Evolutionary conservation across 23 tunicate genomes (phyloP), one percentile per base, ranked within the genome.

Genomic region (Ascidia mentula): DNA sequence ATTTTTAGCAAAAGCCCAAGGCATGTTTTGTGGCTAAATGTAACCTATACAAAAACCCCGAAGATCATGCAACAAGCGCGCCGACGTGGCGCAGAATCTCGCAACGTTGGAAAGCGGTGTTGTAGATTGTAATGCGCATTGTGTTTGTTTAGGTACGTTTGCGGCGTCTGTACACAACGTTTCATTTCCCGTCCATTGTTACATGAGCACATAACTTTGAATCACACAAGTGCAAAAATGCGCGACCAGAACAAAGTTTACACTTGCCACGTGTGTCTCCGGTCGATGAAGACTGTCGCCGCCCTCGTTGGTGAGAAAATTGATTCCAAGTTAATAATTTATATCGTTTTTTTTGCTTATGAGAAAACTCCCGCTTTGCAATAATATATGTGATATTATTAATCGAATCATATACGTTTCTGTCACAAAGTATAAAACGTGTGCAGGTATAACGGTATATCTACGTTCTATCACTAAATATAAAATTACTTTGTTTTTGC

Each of bases 101-200:
- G 24, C 65, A 53, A 53, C 12, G 15, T 42, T 42, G 15, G 53
- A 42, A 9, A 9, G 12, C 53, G 53, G 65, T 53, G 22, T 53
- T 53, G 7, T 53, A 20, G 12, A 5, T 5, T 5, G 65, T 9
- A 53, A 53, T 1, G 2, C 65, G 4, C 22, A 53, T 53, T 53
- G 65, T 6, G 1, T 53, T 53, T 53, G 22, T 20, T 53, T 33
- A 77, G 74, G 13, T 76, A 32, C 53, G 39, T 77, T 36, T 88
- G 93, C 53, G 83, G 93, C 36, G 82, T 77, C 1, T 88, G 93
- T 72, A 82, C 83, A 59, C 36, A 45, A 15, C 42, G 77, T 12
- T 82, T 82, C 46, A 42, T 74, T 32, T 71, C 78, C 4, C 77
- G 80, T 45, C 83, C 36, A 18, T 46, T 22, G 2, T 73, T 88